These are phyloP conservation scores for Steinernema feltiae DNA, from an alignment of 1,140 invertebrate species.

Conservation along the genomic window DNA sequence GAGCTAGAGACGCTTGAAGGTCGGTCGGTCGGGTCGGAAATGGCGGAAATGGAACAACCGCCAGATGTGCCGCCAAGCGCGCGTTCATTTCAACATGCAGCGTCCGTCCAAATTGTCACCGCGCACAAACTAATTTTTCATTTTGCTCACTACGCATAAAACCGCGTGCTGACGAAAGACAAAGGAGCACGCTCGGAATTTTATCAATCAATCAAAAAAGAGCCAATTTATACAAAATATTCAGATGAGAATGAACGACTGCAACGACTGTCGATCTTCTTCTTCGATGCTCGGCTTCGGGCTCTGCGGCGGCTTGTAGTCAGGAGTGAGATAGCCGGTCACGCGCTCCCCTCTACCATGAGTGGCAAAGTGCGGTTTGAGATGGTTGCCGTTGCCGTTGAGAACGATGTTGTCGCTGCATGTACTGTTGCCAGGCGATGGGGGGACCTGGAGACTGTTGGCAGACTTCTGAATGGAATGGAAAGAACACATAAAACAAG, in stretches of 20 bases:
- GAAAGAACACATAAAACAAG: too few relatives aligned
- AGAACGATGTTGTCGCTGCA: not conserved
- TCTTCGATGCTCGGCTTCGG: not conserved
- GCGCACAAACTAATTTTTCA: constrained; percentile 1
- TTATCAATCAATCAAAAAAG: not conserved
- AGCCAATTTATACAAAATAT: not conserved
- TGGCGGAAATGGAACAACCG: not conserved
- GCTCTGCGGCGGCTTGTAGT: not conserved
- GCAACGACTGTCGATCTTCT: constrained; percentile 1
- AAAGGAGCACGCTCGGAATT: too few relatives aligned
- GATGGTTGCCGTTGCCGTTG: not conserved
- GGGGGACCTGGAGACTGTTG: not conserved
- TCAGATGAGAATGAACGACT: constrained; percentile 5
- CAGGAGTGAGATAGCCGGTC: constrained; percentile 1
- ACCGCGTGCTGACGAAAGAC: not conserved
- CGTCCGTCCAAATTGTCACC: too few relatives aligned
- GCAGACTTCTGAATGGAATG: not conserved
- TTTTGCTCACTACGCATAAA: constrained; percentile 4
- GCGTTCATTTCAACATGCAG: not conserved
- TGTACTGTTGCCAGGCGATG: constrained; percentile 1
- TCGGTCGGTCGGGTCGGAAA: too few relatives aligned
- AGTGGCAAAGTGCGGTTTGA: not conserved
- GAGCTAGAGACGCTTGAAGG: too few relatives aligned
- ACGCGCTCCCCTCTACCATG: not conserved
- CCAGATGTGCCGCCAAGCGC: not conserved